These are phyloP conservation scores for Grallaria varia DNA, from an alignment of 2,113 vertebrate species.

Conservation along the genomic window DNA sequence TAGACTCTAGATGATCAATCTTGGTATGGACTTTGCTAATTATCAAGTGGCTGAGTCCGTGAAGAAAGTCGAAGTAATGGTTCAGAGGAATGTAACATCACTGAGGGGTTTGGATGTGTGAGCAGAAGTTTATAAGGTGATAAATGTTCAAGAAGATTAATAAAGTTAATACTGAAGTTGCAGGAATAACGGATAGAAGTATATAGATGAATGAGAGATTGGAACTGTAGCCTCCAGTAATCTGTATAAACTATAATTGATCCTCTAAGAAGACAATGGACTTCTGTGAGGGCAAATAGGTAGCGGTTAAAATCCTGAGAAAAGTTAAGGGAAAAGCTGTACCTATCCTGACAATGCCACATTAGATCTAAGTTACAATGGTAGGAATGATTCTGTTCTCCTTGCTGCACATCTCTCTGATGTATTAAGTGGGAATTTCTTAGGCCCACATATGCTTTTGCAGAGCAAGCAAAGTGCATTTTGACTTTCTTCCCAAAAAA, in stretches of 20 bases:
- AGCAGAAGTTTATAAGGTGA: neutral
- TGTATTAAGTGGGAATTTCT: neutral
- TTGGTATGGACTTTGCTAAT: conserved; percentile 28
- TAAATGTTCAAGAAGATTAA: neutral
- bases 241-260: neutral
- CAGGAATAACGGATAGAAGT: neutral
- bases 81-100: neutral
- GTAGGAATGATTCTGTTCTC: neutral
- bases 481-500: neutral
- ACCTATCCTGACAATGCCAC: neutral
- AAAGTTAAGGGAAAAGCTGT: neutral
- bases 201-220: neutral
- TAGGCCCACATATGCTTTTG: neutral
- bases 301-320: neutral
- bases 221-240: neutral
- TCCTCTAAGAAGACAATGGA: neutral
- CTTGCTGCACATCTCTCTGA: neutral
- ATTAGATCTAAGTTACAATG: neutral
- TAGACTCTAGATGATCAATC: conserved; percentile 23
- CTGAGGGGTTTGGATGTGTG: neutral
- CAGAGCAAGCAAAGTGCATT: accelerated
- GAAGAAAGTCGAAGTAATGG: neutral
- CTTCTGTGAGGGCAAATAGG: neutral
- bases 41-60: conserved; percentile 20
- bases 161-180: neutral